These are phyloP conservation scores for Acleris holmiana DNA, from an alignment of 2,888 invertebrate genomes.

Conservation along the genomic window DNA sequence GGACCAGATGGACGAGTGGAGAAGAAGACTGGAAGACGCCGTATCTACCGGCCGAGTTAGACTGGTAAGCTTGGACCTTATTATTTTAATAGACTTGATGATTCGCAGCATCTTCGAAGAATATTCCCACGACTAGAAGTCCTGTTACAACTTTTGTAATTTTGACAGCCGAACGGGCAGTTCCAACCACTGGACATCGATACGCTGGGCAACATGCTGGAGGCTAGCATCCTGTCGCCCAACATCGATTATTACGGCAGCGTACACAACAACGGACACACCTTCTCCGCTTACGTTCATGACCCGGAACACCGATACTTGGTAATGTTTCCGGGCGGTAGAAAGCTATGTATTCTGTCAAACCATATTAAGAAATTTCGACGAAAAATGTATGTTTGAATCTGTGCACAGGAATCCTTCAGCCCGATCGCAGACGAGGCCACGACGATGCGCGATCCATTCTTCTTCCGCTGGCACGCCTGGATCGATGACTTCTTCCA, in stretches of 20 bases:
- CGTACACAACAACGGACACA: constrained; percentile 90
- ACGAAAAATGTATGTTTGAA: too few species aligned
- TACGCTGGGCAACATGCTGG: constrained; percentile 89
- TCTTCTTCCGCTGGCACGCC: constrained; percentile 94
- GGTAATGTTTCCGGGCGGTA: constrained; percentile 63
- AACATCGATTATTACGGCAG: constrained; percentile 88
- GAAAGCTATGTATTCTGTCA: too few species aligned
- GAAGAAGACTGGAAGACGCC: constrained; percentile 89
- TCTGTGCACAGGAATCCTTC: constrained; percentile 86
- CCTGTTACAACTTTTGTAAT: neutral
- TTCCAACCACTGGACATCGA: constrained; percentile 85
- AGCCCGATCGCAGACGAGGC: constrained; percentile 92
- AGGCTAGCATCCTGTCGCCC: constrained; percentile 86
- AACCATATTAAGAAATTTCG: too few species aligned
- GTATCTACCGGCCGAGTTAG: constrained; percentile 88
- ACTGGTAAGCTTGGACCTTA: constrained; percentile 70
- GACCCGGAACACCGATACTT: constrained; percentile 89
- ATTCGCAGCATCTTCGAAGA: neutral
- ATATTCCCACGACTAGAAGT: neutral
- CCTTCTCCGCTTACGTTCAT: constrained; percentile 88
- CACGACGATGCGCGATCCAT: constrained; percentile 93
- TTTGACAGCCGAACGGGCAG: constrained; percentile 74
- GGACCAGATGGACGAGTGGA: constrained; percentile 89
- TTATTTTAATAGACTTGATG: neutral
- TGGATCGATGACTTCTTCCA: constrained; percentile 90